phyloP scores from a whole-genome alignment of 2,888 invertebrate genomes.

The Bombylius major region DNA sequence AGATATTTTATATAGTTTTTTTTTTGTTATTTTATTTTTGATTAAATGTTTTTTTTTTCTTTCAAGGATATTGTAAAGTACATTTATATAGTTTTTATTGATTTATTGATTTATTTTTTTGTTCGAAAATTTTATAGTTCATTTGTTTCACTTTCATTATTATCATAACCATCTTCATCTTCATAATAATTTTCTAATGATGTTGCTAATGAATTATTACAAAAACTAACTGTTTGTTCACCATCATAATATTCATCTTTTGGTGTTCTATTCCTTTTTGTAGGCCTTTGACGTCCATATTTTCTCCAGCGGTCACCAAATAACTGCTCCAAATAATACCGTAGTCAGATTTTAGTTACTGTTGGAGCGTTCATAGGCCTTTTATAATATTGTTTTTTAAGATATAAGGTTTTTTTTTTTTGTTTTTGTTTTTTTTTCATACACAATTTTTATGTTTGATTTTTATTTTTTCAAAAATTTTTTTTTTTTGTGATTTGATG shows the following conservation, averaged over 20 bases:
- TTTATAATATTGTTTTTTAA: background rate
- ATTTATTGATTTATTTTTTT: background rate
- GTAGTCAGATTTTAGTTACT: slow-evolving; percentile 57
- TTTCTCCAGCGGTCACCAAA: slow-evolving; percentile 48
- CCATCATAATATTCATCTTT: slow-evolving; percentile 4
- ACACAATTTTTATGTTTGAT: background rate
- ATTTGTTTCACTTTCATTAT: slow-evolving; percentile 2
- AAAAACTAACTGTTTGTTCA: slow-evolving; percentile 13
- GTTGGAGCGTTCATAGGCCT: slow-evolving; percentile 36
- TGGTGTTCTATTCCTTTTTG: slow-evolving; percentile 7
- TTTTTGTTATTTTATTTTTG: too few relatives aligned
- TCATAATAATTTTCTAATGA: slow-evolving; percentile 4
- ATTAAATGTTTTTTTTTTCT: background rate
- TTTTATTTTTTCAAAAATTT: background rate
- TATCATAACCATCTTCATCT: background rate
- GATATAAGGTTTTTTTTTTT: background rate
- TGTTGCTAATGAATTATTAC: slow-evolving; percentile 8
- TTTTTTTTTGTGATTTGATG: background rate
- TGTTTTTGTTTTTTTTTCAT: background rate
- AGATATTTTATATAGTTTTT: too few relatives aligned
- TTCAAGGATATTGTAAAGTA: background rate
- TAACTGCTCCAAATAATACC: slow-evolving; percentile 61
- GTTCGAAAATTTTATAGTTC: background rate
- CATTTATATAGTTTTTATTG: background rate
- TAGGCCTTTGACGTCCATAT: slow-evolving; percentile 30